Evolutionary conservation across 1,140 invertebrate genomes (phyloP), one percentile per base, ranked within the genome.

Genomic region (Papilio glaucus): DNA sequence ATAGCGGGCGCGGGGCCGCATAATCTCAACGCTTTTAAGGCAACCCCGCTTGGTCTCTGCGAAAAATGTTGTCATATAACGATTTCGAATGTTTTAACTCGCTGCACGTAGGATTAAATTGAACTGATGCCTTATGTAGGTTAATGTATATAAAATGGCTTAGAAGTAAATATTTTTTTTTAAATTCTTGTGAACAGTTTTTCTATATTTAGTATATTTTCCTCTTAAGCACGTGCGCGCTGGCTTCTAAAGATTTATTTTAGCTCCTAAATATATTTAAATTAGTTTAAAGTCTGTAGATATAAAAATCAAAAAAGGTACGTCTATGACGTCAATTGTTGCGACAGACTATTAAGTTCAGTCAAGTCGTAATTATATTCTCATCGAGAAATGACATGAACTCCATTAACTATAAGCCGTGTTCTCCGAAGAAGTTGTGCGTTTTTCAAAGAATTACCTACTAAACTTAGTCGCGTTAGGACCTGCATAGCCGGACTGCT

Each of bases 21-120:
- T 87, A 86, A 86, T 85, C 82, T 73, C 77, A 21, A 65, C 72
- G 71, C 89, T 80, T 89, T 86, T 90, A 92, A 87, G 88, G 90
- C 65, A 85, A 75, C 78, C 74, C 62, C 77, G 77, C 70, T 74
- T 73, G 78, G 77, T 86, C 87, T 90, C 85, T 78, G 84, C 85
- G 88, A 91, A 92, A 91, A 88, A 90, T 90, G 90, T 85, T 85
- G 89, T 89, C 83, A 86, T 85, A 87, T 86, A 86, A 83, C 81
- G 81, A 85, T 88, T 87, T 85, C 78, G 87, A 85, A 83, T 82
- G 76, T 75, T 76, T 77, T 78, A 78, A 71, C 76, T 81, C 69
- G 57, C 75, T 78, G 75, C 74, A 72, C 73, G 72, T 77, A 73
- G 57, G 62, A 72, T 72, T 79, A 45, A 41, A 72, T 76, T 70